Percentiles rank a stretch among this genome's conserved stretches.
Evolutionary conservation across 2,113 vertebrate genomes (phyloP).

Genomic region (Apteryx mantelli): DNA sequence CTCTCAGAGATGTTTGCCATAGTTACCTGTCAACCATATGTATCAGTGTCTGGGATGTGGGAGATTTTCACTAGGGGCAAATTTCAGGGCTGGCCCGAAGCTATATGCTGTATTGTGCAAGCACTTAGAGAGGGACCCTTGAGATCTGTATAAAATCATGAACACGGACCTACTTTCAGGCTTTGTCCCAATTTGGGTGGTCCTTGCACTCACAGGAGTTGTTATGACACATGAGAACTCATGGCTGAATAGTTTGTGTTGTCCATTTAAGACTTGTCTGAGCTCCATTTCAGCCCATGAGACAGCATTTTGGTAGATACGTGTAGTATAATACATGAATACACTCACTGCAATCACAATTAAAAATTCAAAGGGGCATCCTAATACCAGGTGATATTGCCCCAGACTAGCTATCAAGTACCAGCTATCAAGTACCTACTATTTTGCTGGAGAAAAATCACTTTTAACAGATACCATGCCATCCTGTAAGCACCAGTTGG

Average conservation of each 20-base stretch:
- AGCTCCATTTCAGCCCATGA: not conserved
- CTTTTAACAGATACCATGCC: not conserved
- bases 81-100: not conserved
- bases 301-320: not conserved
- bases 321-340: not conserved
- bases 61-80: not conserved
- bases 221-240: not conserved
- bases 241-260: not conserved
- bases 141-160: conserved; percentile 1
- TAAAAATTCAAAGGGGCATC: not conserved
- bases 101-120: not conserved
- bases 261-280: not conserved
- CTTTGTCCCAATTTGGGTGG: not conserved
- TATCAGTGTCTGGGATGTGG: not conserved
- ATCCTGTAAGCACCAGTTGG: not conserved
- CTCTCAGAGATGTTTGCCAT: not conserved
- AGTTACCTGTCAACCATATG: not conserved
- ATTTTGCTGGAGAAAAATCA: not conserved
- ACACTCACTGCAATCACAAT: not conserved
- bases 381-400: not conserved
- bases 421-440: not conserved
- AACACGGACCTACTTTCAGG: not conserved
- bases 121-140: not conserved
- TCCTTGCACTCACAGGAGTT: not conserved
- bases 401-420: not conserved